phyloP scores from a whole-genome alignment of 2,113 vertebrate genomes.

The Oncorhynchus clarkii region DNA sequence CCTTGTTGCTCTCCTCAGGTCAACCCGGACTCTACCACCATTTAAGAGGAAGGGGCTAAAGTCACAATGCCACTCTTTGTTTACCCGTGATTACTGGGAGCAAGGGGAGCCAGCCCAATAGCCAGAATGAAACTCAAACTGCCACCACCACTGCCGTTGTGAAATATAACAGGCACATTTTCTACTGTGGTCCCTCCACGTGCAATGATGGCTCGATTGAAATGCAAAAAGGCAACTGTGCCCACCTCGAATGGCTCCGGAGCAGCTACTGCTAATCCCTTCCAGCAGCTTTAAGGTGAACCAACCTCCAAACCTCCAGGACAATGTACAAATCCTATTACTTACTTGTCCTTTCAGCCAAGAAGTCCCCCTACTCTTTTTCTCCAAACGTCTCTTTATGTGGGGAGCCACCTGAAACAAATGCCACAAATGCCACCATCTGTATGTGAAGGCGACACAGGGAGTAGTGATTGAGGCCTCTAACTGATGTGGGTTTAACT shows the following conservation, averaged over 20 bases:
- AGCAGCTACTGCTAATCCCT: slow-evolving; percentile 68
- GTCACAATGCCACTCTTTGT: slow-evolving; percentile 76
- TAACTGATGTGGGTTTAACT: slow-evolving; percentile 95
- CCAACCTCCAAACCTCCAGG: slow-evolving; percentile 32
- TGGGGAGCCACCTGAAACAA: slow-evolving; percentile 80
- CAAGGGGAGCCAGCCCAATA: slow-evolving; percentile 19
- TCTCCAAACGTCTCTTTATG: slow-evolving; percentile 80
- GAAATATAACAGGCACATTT: slow-evolving; percentile 70
- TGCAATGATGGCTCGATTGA: slow-evolving; percentile 64
- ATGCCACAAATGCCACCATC: slow-evolving; percentile 84
- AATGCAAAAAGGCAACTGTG: slow-evolving; percentile 70
- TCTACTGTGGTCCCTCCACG: slow-evolving; percentile 34
- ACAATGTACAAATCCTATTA: slow-evolving; percentile 77
- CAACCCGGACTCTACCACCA: slow-evolving; percentile 63
- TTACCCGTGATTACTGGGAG: slow-evolving; percentile 64
- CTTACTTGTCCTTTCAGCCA: slow-evolving; percentile 71
- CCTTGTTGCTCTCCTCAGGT: slow-evolving; percentile 71
- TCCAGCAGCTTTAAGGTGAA: slow-evolving; percentile 76
- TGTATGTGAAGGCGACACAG: slow-evolving; percentile 80
- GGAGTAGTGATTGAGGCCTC: slow-evolving; percentile 72
- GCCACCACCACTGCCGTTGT: background rate
- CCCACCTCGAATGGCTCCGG: slow-evolving; percentile 55
- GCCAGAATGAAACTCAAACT: background rate
- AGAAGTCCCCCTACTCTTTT: slow-evolving; percentile 59
- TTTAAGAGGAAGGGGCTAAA: slow-evolving; percentile 60